These are phyloP conservation scores for Cotesia congregata DNA, from an alignment of 2,888 invertebrate genomes.

Conservation along the genomic window DNA sequence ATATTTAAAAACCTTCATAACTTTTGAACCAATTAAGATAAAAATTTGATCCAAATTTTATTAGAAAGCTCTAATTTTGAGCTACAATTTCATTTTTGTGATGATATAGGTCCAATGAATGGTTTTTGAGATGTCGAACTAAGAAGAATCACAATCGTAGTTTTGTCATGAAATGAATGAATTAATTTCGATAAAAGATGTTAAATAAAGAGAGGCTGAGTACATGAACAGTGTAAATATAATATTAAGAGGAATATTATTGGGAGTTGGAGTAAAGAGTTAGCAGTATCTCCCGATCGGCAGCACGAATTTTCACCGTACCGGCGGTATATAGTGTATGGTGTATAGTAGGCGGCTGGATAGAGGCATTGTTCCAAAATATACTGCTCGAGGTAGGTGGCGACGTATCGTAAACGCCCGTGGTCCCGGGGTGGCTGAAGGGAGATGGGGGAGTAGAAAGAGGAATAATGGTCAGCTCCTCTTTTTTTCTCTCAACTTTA, in stretches of 20 bases:
- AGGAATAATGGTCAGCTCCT: not conserved
- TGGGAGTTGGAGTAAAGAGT: not conserved
- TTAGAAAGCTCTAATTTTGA: too few relatives aligned
- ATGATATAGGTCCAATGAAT: too few relatives aligned
- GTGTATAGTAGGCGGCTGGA: constrained; percentile 48
- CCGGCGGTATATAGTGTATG: constrained; percentile 42
- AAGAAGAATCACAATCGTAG: too few relatives aligned
- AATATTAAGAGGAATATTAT: not conserved
- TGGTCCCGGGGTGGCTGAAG: constrained; percentile 13
- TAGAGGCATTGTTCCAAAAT: constrained; percentile 55
- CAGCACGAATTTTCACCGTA: constrained; percentile 52
- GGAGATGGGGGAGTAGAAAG: constrained; percentile 10
- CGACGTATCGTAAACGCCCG: constrained; percentile 52
- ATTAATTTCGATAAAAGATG: too few relatives aligned
- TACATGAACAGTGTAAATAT: not conserved
- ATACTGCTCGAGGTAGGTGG: constrained; percentile 57
- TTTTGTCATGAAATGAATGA: too few relatives aligned
- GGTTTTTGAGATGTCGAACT: too few relatives aligned
- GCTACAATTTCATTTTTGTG: too few relatives aligned
- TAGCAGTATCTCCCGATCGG: constrained; percentile 49
- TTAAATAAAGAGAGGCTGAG: too few relatives aligned
- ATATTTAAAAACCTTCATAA: too few relatives aligned
- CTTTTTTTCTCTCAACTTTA: not conserved
- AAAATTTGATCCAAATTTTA: too few relatives aligned
- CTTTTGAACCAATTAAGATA: too few relatives aligned